Evolutionary conservation across 2,113 vertebrate species (phyloP).

Genomic region (Thomomys bottae): DNA sequence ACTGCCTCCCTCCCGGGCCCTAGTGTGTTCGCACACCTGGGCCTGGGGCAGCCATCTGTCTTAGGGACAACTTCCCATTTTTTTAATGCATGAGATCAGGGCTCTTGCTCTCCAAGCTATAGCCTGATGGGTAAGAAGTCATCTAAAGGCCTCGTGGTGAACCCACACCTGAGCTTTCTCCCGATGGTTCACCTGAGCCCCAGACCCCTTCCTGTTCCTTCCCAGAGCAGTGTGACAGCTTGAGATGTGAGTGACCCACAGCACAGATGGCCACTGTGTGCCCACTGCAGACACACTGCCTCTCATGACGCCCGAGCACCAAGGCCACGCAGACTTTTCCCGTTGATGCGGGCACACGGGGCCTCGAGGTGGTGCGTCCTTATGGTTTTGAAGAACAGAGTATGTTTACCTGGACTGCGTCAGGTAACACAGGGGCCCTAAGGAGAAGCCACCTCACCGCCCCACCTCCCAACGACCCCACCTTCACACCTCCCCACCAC

Average conservation of each 20-base stretch:
- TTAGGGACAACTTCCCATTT: neutral
- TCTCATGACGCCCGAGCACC: neutral
- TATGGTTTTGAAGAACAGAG: too few relatives aligned
- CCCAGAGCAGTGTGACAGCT: neutral
- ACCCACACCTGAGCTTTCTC: neutral
- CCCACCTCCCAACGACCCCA: too few relatives aligned
- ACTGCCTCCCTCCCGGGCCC: too few relatives aligned
- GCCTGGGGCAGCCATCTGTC: too few relatives aligned
- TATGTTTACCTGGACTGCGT: neutral
- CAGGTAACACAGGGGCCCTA: neutral
- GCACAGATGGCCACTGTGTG: neutral
- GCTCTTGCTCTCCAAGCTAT: neutral
- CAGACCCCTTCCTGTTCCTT: accelerated
- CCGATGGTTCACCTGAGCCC: neutral
- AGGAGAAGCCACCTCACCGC: too few relatives aligned
- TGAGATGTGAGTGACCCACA: neutral
- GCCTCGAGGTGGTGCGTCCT: neutral
- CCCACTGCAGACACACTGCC: too few relatives aligned
- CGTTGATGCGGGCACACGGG: neutral
- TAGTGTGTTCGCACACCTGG: too few relatives aligned
- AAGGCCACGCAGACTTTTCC: neutral
- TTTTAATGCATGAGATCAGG: neutral
- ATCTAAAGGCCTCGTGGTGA: too few relatives aligned
- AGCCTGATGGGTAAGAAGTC: neutral
- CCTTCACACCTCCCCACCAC: too few relatives aligned